Base-by-base conservation (phyloP, 2,113 vertebrate genomes). In the Psammodynastes pulverulentus region DNA sequence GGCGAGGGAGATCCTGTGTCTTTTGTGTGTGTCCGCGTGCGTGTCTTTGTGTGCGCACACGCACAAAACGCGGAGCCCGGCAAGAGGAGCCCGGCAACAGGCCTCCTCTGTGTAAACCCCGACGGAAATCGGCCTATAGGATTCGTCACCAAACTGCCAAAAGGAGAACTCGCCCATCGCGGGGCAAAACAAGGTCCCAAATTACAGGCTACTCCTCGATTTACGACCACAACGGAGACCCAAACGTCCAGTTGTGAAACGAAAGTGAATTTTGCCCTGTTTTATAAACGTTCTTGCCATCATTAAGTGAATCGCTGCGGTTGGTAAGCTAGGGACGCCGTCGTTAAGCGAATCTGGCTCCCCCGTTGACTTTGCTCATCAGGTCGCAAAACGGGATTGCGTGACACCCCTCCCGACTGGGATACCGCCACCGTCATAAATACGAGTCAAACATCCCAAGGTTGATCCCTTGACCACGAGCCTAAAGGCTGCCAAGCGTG, bases 321-420 rank as follows among this genome's bases (percentile, higher is more conserved):
- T 9, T 24, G 6, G 23, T 56, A 24, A 58, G 24, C 9, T 26
- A 58, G 54, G 2, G 24, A 26, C 29, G 1, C 58, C 26, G 26
- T 13, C 1, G 26, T 62, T n/a, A 29, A n/a, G 12, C 2, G 58
- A n/a, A n/a, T n/a, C 24, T 0, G 3, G 9, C 24, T 3, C 3
- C 56, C 56, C 8, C 54, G 0, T 26, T 9, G 54, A 58, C 9
- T 3, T 58, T 3, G 24, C 54, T 56, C 7, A 2, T 26, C 24
- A 26, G 24, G 24, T 10, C 9, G 9, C 24, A 58, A 58, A 58
- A 15, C 2, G 29, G 58, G 58, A 15, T 5, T n/a, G 12, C n/a
- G n/a, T n/a, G n/a, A n/a, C n/a, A n/a, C n/a, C n/a, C n/a, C n/a
- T n/a, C n/a, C n/a, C n/a, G n/a, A n/a, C n/a, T n/a, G n/a, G n/a